Evolutionary conservation across 2,113 vertebrate genomes (phyloP).

Genomic region (Centropristis striata): DNA sequence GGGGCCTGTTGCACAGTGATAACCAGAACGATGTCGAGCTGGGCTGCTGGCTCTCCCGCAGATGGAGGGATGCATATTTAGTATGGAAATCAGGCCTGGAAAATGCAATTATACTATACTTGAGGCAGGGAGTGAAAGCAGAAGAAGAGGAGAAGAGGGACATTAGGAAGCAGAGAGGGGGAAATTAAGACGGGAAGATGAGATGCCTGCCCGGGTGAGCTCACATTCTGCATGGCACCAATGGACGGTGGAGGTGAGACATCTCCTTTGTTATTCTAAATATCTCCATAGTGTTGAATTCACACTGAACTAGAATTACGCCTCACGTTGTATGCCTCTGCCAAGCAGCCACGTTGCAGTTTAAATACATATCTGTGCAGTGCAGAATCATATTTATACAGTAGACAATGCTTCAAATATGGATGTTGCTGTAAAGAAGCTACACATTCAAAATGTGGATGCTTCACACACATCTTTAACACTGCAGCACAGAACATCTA

Average conservation of each 20-base stretch:
- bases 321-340: no score
- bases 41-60: slow-evolving; percentile 53
- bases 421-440: no score
- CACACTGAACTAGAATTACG: background rate
- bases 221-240: slow-evolving; percentile 19
- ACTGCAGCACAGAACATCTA: no score
- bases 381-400: no score
- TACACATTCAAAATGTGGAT: no score
- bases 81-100: slow-evolving; percentile 72
- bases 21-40: slow-evolving; percentile 60
- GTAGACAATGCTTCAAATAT: no score
- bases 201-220: slow-evolving; percentile 20
- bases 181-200: slow-evolving; percentile 45
- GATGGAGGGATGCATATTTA: slow-evolving; percentile 68
- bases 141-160: slow-evolving; percentile 50
- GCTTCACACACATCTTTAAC: no score
- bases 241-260: slow-evolving; percentile 22
- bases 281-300: slow-evolving; percentile 17
- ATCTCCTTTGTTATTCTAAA: background rate
- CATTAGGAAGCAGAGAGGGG: slow-evolving; percentile 42
- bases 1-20: slow-evolving; percentile 67
- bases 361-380: no score
- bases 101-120: slow-evolving; percentile 71
- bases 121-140: slow-evolving; percentile 50
- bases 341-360: no score